These are phyloP conservation scores for Lepidurus couesii DNA, from an alignment of 1,140 invertebrate genomes.

Conservation along the genomic window DNA sequence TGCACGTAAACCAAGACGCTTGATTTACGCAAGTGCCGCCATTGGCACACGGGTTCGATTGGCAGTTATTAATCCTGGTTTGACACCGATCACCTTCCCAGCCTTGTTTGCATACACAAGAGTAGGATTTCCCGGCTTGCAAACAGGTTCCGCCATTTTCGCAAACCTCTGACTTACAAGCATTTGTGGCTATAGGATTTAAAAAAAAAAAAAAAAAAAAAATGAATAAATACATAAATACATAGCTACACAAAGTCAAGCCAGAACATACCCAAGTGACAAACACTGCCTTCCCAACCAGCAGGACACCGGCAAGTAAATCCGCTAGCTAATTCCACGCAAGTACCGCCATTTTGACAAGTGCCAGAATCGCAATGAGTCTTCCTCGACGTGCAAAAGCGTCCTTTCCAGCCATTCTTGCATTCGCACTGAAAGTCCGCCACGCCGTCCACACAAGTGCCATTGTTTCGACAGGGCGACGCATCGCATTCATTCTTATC, in stretches of 20 bases:
- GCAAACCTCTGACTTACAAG: conserved; percentile 42
- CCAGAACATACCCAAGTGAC: conserved; percentile 58
- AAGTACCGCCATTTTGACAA: conserved; percentile 81
- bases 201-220: not conserved
- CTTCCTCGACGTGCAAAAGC: conserved; percentile 60
- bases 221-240: not conserved
- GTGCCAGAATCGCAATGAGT: conserved; percentile 60
- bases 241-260: not conserved
- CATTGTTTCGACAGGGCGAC: conserved; percentile 42
- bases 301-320: conserved; percentile 70
- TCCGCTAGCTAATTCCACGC: conserved; percentile 61
- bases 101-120: conserved; percentile 40
- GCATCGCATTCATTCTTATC: conserved; percentile 42
- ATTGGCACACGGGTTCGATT: conserved; percentile 46
- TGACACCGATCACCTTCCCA: conserved; percentile 40
- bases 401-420: conserved; percentile 69
- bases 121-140: conserved; percentile 42
- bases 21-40: conserved; percentile 59
- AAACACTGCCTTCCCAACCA: conserved; percentile 74
- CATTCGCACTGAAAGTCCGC: conserved; percentile 41
- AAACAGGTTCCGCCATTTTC: conserved; percentile 45
- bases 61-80: conserved; percentile 37
- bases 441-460: conserved; percentile 42
- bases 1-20: conserved; percentile 62
- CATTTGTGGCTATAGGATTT: not conserved